A percentile compares a stretch with the other conserved stretches of the same genome.
Conservation (phyloP, 1,140 invertebrate genomes). For the Wiebesia pumilae region DNA sequence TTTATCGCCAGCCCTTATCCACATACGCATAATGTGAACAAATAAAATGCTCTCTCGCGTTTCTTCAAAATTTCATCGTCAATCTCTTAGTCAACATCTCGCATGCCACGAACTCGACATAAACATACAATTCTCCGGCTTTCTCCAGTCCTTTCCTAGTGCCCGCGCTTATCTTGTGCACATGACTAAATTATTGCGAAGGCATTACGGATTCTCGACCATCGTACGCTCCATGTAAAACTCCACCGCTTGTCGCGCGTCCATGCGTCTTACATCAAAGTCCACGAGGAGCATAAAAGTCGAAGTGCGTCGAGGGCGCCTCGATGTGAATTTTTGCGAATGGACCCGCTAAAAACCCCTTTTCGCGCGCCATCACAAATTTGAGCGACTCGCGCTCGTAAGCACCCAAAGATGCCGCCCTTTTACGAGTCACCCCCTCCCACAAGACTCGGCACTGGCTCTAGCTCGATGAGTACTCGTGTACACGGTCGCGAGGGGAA, state of each 20-base stretch:
- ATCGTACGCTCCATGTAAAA: conserved; percentile 9
- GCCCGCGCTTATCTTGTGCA: not conserved
- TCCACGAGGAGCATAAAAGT: conserved; percentile 5
- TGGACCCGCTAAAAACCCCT: conserved; percentile 20
- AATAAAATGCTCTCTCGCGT: conserved; percentile 41
- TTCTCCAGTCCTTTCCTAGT: not conserved
- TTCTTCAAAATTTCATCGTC: conserved; percentile 50
- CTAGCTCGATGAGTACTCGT: not conserved
- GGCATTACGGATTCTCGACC: not conserved
- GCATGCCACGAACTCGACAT: conserved; percentile 42
- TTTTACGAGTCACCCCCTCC: not conserved
- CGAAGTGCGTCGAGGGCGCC: not conserved
- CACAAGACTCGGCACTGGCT: not conserved
- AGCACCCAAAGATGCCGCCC: not conserved
- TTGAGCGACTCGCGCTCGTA: no score
- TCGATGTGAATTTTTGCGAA: conserved; percentile 20
- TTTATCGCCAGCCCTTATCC: conserved; percentile 1
- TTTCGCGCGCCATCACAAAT: not conserved
- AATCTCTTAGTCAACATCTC: conserved; percentile 50
- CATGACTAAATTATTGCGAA: conserved; percentile 29
- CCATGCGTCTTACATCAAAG: conserved; percentile 32
- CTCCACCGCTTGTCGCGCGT: not conserved
- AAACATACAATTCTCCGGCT: conserved; percentile 37
- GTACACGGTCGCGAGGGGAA: not conserved
- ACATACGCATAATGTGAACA: not conserved